These are phyloP conservation scores for Ceriagrion tenellum DNA, from an alignment of 2,888 invertebrate species.

Conservation along the genomic window DNA sequence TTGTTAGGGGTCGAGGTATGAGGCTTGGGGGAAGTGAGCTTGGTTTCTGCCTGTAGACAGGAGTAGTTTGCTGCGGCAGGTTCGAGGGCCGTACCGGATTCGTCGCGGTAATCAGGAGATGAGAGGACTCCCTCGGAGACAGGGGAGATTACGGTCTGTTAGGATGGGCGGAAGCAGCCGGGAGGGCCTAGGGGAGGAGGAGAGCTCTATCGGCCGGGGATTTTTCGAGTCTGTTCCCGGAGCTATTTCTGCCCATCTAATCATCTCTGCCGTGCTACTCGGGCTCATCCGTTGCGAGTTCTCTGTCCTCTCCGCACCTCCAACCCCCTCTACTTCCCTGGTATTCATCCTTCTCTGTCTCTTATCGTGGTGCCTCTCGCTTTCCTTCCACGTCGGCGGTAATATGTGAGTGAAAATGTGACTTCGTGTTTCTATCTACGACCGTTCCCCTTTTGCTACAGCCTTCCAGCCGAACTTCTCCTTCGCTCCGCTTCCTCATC, in stretches of 20 bases:
- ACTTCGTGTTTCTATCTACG: too few relatives aligned
- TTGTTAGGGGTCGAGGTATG: background rate
- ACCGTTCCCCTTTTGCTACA: too few relatives aligned
- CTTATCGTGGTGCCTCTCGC: background rate
- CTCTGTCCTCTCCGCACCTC: background rate
- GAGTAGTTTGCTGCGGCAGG: background rate
- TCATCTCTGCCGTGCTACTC: constrained; percentile 6
- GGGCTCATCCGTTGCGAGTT: background rate
- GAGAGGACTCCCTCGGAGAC: background rate
- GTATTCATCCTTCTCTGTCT: background rate
- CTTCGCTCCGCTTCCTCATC: too few relatives aligned
- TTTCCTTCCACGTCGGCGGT: background rate
- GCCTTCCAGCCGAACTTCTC: too few relatives aligned
- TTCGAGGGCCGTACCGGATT: background rate
- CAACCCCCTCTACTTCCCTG: background rate
- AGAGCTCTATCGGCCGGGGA: background rate
- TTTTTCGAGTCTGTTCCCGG: background rate
- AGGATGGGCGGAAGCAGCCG: background rate
- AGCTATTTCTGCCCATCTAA: constrained; percentile 15
- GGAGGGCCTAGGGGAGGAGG: background rate
- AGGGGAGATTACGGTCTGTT: background rate
- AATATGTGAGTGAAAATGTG: too few relatives aligned
- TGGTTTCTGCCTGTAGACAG: background rate
- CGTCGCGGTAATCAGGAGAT: background rate
- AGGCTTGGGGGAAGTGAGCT: background rate